Evolutionary conservation across 2,888 invertebrate genomes (phyloP), one percentile per base, ranked within the genome.

Genomic region (Dione juno): DNA sequence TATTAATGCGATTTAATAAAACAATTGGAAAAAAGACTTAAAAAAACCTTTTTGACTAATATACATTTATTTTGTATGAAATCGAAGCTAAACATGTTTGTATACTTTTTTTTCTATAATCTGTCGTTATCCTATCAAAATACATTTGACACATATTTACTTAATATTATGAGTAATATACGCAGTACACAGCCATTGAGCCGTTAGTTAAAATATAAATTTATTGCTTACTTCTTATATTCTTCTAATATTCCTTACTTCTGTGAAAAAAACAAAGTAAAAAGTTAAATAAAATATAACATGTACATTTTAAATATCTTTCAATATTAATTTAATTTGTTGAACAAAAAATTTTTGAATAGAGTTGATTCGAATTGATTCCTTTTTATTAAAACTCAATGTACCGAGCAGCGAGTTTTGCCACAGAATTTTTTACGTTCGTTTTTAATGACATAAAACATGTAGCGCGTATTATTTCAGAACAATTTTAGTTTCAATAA

Each of bases 301-400:
- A 37, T 54, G 6, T 37, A 10, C 16, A 16, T 57, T 57, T 57
- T 21, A 37, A 16, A 48, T 48, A 48, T 48, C 16, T 48, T 10
- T 7, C 37, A 57, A 57, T 57, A 57, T 57, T 57, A 57, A 57
- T 57, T 57, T 57, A 57, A 57, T 57, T 37, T 37, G 54, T 10
- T 37, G 6, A 37, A n/a, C 54, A 57, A 57, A 40, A 57, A 57
- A 57, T 11, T 11, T n/a, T 40, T 37, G 9, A 54, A 57, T 40
- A 40, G 57, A 16, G 11, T 37, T 40, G 37, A 11, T 16, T 7
- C 37, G 7, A 57, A 57, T 57, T 40, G 40, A 57, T 57, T 57
- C 57, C 37, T 6, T 16, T 54, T 59, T 61, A 61, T 61, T 35
- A 16, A 61, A 61, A 61, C 45, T 45, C 28, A 43, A 41, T 28